phyloP scores from a whole-genome alignment of 2,113 vertebrate genomes.

The human region DNA sequence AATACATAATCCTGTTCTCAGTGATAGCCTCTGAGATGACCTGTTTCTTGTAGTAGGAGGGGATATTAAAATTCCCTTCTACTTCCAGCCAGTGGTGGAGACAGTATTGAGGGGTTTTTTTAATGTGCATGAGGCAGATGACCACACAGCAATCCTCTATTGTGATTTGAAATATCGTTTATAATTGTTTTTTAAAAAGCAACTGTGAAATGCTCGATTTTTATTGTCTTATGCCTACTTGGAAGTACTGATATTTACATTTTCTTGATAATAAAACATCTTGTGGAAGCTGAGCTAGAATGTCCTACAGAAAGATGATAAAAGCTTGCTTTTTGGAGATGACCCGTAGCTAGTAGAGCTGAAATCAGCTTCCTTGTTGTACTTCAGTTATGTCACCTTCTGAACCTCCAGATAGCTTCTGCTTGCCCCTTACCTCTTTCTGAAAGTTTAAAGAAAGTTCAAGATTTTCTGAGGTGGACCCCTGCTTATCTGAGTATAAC shows the following conservation, averaged over 20 bases:
- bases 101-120: neutral
- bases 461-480: neutral
- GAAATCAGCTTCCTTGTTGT: neutral
- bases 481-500: neutral
- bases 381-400: neutral
- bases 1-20: neutral
- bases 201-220: neutral
- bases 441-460: neutral
- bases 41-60: neutral
- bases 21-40: neutral
- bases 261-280: neutral
- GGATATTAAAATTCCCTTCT: neutral
- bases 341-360: neutral
- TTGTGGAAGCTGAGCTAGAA: neutral
- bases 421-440: too few relatives aligned
- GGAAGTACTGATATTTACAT: neutral
- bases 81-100: neutral
- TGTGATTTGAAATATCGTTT: neutral
- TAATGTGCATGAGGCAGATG: neutral
- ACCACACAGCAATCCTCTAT: neutral
- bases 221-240: neutral
- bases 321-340: neutral
- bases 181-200: neutral
- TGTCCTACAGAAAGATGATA: neutral
- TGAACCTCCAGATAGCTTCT: neutral